These are phyloP conservation scores for Rhagologus leucostigma DNA, from an alignment of 2,113 vertebrate species.

Conservation along the genomic window DNA sequence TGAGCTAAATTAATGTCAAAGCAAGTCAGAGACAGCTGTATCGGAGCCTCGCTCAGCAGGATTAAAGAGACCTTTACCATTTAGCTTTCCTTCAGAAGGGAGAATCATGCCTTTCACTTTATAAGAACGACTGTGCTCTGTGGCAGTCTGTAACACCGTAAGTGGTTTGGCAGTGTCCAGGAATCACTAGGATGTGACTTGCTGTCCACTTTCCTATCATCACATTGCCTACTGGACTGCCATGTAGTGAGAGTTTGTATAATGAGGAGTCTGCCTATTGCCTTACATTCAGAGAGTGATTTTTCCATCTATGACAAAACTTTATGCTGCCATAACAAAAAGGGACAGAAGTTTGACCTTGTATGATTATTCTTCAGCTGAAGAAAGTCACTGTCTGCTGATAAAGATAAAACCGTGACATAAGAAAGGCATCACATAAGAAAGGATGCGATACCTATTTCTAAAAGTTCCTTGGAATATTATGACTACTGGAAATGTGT, in stretches of 20 bases:
- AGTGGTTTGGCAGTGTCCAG: background rate
- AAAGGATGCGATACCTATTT: background rate
- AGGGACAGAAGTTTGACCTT: background rate
- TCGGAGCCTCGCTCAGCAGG: background rate
- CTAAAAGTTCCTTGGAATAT: background rate
- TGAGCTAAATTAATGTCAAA: conserved; percentile 27
- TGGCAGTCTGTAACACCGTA: background rate
- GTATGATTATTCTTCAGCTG: background rate
- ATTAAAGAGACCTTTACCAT: background rate
- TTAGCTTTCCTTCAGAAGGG: background rate
- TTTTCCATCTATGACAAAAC: background rate
- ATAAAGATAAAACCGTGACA: background rate
- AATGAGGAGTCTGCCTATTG: background rate
- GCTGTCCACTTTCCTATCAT: background rate
- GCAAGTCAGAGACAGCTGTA: background rate
- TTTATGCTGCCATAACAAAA: background rate
- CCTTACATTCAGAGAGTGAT: background rate
- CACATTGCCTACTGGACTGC: background rate
- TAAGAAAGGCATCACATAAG: background rate
- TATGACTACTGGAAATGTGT: background rate
- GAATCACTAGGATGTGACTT: background rate
- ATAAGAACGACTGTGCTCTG: background rate
- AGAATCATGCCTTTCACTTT: background rate
- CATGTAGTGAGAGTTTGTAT: background rate
- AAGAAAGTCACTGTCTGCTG: background rate